Evolutionary conservation across 2,888 invertebrate species (phyloP), one percentile per base, ranked within the genome.

Genomic region (Thyatira batis): DNA sequence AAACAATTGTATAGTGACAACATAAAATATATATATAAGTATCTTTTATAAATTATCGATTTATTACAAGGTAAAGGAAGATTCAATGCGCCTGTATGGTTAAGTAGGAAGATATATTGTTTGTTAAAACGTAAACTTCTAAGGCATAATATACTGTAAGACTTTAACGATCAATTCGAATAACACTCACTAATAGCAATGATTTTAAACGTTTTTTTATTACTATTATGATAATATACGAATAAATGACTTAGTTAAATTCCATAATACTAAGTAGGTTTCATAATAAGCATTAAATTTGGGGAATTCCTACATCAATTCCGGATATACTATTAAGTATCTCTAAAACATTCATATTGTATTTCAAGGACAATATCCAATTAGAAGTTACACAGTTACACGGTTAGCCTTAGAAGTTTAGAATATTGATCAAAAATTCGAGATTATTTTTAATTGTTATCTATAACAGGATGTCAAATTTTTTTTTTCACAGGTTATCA

Each of bases 1-100:
- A 65, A 73, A 71, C 62, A 73, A 73, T 52, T 67, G 55, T 58
- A 65, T 59, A 67, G 57, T 50, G 51, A 55, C 63, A 57, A 58
- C 45, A 61, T 20, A 55, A 67, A 65, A 61, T 50, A 43, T 54
- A 60, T 46, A 43, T 51, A 52, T 33, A 54, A 53, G 53, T 25
- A 52, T 23, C 3, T 23, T 4, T 23, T 4, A 23, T 23, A 23
- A 4, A 23, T 4, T 23, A 23, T 6, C 3, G 3, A 23, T 23
- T 23, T 23, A 23, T 3, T 23, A 23, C 6, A 23, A 23, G 3
- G 6, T 23, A 23, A n/a, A n/a, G n/a, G n/a, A n/a, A n/a, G n/a
- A n/a, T n/a, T n/a, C n/a, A n/a, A n/a, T n/a, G n/a, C n/a, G n/a
- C n/a, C n/a, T n/a, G n/a, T n/a, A n/a, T n/a, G n/a, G n/a, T n/a